Evolutionary conservation across 2,113 vertebrate species (phyloP), one percentile per base, ranked within the genome.

Genomic region (Mustela nigripes): DNA sequence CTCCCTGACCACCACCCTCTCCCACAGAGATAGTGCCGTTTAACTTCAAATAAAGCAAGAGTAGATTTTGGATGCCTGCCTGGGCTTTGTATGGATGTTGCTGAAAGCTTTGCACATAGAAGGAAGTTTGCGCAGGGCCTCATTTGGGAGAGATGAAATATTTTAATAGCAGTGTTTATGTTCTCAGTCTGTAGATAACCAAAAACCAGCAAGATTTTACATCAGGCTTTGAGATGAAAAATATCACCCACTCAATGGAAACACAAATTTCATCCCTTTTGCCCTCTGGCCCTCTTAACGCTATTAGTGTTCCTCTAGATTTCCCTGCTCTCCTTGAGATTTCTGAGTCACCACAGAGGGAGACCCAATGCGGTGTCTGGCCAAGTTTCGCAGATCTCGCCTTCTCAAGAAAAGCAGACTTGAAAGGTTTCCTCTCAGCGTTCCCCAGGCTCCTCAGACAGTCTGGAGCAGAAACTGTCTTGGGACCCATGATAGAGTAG

Each of bases 381-480:
- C 98, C 97, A 97, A 96, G 93, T 95, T 81, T 84, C 93, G 87
- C 85, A 96, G 95, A 94, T 95, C 98, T 71, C 73, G 79, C 82
- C 53, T 98, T 98, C 96, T 87, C 18, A 90, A 92, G 58, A 74
- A 94, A 98, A 98, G n/a, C 65, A 96, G 63, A 97, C 83, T 88
- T 97, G 73, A 98, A 98, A 98, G 89, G 45, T 56, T 97, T 98
- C 95, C 95, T 98, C 97, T 98, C 87, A 94, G 97, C 48, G 92
- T 39, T 95, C 87, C 96, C 87, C 39, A 82, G 95, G 89, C 88
- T 82, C 93, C 91, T 83, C 96, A 97, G 96, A 89, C 92, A 82
- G 94, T 97, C 97, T 96, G 95, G 95, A 96, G 90, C 67, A 89
- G 96, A 84, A 96, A 97, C 19, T 15, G 80, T 94, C 89, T 71